Evolutionary conservation across 2,888 invertebrate species (phyloP), one percentile per base, ranked within the genome.

Genomic region (Drosophila pseudotalamancana): DNA sequence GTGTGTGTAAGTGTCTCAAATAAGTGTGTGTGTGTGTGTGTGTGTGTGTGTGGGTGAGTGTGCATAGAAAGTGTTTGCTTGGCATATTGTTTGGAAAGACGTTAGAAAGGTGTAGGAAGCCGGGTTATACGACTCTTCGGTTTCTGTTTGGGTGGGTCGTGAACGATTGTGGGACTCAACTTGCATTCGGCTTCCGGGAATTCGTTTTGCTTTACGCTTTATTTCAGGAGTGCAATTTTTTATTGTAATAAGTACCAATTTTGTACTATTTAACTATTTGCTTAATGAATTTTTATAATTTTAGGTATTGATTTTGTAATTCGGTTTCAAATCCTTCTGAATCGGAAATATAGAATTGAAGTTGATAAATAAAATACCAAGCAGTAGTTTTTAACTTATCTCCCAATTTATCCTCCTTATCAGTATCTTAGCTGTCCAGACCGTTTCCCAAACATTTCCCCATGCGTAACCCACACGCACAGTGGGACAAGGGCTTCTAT

Each of bases 21-120:
- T 27, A 31, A 46, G 21, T 18, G 23, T 32, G 31, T 31, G 43
- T 37, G 21, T 34, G 39, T 62, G 51, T 45, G 40, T 43, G 42
- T 51, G 46, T 57, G 46, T 69, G 48, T 45, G 35, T 46, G 29
- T 43, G 51, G n/a, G n/a, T 34, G 50, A 23, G 45, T 78, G 56
- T 62, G 63, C 61, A 40, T 65, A 64, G 72, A 80, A 81, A 80
- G 74, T 81, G 77, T 81, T 80, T 74, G 59, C 57, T 35, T 35
- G 23, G 51, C 27, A 46, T 8, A 34, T 21, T 46, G 57, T 23
- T 50, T 53, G 37, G 18, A 51, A 49, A 48, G 37, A 54, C 19
- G 56, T 69, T 73, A 50, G 63, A 74, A 62, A 74, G 71, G 75
- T 71, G 69, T 32, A 54, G 69, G 69, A 40, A 37, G 56, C 31